Conservation (phyloP, 2,113 vertebrate genomes). For the Colius striatus region DNA sequence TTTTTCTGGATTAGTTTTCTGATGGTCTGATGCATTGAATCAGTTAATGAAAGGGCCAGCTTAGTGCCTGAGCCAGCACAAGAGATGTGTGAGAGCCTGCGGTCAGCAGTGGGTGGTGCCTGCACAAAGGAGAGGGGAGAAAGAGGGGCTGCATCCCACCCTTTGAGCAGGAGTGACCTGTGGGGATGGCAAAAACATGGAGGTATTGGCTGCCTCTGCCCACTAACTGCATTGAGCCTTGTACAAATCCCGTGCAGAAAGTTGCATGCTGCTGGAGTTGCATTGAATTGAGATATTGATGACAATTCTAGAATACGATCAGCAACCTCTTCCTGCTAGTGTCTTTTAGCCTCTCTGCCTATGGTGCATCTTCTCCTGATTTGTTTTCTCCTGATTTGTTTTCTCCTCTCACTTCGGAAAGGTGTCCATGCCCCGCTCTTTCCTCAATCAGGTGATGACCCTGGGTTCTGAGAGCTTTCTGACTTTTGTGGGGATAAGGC, state of each 20-base stretch:
- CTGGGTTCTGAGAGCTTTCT: background rate
- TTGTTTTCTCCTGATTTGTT: background rate
- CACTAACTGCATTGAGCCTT: background rate
- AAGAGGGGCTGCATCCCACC: background rate
- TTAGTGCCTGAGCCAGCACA: background rate
- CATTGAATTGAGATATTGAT: background rate
- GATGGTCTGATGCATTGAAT: constrained; percentile 24
- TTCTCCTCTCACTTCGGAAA: background rate
- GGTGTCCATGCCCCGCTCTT: background rate
- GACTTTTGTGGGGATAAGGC: background rate
- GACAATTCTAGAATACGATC: background rate
- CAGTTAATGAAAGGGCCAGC: background rate
- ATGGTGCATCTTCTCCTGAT: background rate
- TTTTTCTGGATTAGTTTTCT: constrained; percentile 30
- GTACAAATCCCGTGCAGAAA: background rate
- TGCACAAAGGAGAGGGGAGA: background rate
- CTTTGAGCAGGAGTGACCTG: background rate
- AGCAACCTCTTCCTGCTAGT: background rate
- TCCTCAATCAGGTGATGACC: background rate
- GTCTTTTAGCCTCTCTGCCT: background rate
- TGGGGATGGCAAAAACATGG: background rate
- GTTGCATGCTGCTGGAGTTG: background rate
- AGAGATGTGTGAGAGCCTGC: background rate
- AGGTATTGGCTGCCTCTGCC: background rate
- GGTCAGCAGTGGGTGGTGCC: background rate